Percentiles rank a stretch among this genome's conserved stretches.
These are phyloP conservation scores for Bemisia tabaci DNA, from an alignment of 1,140 invertebrate species.

Conservation along the genomic window DNA sequence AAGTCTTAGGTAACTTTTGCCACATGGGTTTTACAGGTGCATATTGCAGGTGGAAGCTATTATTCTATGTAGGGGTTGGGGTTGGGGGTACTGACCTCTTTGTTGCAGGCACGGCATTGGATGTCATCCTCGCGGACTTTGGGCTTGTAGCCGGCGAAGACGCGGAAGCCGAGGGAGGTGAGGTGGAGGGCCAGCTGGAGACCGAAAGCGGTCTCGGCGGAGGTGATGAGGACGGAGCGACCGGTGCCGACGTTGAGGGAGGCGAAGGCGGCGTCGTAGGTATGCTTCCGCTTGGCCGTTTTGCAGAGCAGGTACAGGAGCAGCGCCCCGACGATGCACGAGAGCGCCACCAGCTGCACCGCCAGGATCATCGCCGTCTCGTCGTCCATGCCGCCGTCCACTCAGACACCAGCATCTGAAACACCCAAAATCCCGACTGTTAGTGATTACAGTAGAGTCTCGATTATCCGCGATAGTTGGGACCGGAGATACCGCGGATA, in stretches of 20 bases:
- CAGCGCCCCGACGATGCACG: conserved; percentile 60
- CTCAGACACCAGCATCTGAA: neutral
- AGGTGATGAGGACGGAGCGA: conserved; percentile 51
- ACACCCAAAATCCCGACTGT: no score
- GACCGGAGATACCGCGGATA: no score
- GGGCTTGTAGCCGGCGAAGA: conserved; percentile 53
- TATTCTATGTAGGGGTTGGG: no score
- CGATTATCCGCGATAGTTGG: neutral
- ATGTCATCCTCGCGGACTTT: conserved; percentile 31
- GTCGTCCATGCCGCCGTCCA: conserved; percentile 44
- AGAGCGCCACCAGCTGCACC: conserved; percentile 58
- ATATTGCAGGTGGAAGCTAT: no score
- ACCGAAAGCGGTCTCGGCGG: conserved; percentile 56
- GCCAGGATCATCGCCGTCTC: conserved; percentile 59
- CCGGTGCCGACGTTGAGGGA: conserved; percentile 17
- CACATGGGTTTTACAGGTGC: no score
- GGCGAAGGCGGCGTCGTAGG: conserved; percentile 13
- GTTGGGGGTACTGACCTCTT: no score
- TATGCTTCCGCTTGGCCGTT: conserved; percentile 34
- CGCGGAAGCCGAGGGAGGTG: conserved; percentile 50
- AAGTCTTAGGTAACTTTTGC: no score
- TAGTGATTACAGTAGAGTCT: neutral
- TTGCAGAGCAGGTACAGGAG: conserved; percentile 58
- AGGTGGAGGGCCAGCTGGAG: conserved; percentile 54
- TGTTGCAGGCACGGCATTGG: no score